A percentile compares a stretch with the other conserved stretches of the same genome.
These are phyloP conservation scores for Nyctalus aviator DNA, from an alignment of 2,797 vertebrate genomes.

Conservation along the genomic window DNA sequence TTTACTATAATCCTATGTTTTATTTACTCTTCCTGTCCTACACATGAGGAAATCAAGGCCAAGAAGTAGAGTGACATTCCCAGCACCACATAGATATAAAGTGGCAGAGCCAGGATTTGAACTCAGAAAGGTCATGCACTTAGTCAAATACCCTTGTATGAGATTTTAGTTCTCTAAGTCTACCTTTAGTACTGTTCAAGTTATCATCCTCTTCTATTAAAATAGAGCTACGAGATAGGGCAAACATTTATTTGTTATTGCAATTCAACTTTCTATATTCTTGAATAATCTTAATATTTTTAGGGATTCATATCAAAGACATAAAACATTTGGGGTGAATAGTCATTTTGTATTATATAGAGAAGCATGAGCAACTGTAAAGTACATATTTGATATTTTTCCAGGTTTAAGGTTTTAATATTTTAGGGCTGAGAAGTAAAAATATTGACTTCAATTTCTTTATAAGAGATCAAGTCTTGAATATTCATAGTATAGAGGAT, in stretches of 20 bases:
- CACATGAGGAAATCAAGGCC: background rate
- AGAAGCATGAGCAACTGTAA: background rate
- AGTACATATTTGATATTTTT: background rate
- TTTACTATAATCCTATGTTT: background rate
- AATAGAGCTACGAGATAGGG: background rate
- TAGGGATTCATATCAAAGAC: background rate
- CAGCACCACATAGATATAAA: background rate
- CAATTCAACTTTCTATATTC: slow-evolving; percentile 3
- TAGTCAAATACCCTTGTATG: background rate
- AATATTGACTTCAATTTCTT: slow-evolving; percentile 41
- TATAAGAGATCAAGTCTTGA: slow-evolving; percentile 33
- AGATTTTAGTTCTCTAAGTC: background rate
- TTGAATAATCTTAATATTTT: slow-evolving; percentile 25
- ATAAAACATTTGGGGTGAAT: slow-evolving; percentile 24
- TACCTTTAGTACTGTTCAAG: slow-evolving; percentile 2
- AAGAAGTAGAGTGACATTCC: background rate
- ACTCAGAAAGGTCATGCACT: background rate
- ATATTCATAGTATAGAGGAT: slow-evolving; percentile 47
- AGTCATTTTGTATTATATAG: slow-evolving; percentile 40
- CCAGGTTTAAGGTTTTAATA: slow-evolving; percentile 46
- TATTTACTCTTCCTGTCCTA: background rate
- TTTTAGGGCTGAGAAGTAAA: slow-evolving; percentile 21
- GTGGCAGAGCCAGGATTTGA: background rate
- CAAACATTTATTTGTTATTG: background rate
- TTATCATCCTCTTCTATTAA: background rate